Evolutionary conservation across 2,888 invertebrate genomes (phyloP).

Genomic region (Macrosoma leucophasiata): DNA sequence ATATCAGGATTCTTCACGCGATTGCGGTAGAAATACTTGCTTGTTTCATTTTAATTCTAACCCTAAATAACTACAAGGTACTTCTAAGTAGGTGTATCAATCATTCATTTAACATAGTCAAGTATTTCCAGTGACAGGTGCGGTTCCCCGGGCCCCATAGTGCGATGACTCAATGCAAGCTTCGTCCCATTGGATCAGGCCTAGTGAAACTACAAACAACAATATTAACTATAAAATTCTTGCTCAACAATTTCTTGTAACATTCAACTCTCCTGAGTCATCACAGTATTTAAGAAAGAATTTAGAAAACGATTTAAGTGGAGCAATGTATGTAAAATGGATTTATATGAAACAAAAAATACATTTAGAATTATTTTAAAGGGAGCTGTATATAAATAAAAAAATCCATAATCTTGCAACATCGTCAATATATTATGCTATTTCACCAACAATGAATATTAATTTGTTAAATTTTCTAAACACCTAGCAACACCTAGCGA

Average conservation of each 20-base stretch:
- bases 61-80: too few relatives aligned
- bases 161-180: conserved; percentile 76
- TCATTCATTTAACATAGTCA: conserved; percentile 17
- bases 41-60: too few relatives aligned
- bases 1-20: too few relatives aligned
- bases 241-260: conserved; percentile 21
- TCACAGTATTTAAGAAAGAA: conserved; percentile 61
- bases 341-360: conserved; percentile 36
- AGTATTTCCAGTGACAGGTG: conserved; percentile 31
- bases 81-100: too few relatives aligned
- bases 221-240: conserved; percentile 31
- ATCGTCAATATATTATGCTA: conserved; percentile 71
- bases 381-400: conserved; percentile 59
- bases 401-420: conserved; percentile 64
- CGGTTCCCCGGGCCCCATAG: conserved; percentile 60
- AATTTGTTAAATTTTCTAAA: conserved; percentile 37
- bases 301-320: conserved; percentile 38
- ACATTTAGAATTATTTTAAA: too few relatives aligned
- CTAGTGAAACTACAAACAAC: conserved; percentile 18
- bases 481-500: conserved; percentile 43
- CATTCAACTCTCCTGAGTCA: conserved; percentile 65
- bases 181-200: conserved; percentile 59
- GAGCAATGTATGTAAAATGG: conserved; percentile 53
- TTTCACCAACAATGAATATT: conserved; percentile 54
- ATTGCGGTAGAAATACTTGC: too few relatives aligned